phyloP scores from a whole-genome alignment of 1,140 invertebrate genomes.

The Drosophila kepulauana region DNA sequence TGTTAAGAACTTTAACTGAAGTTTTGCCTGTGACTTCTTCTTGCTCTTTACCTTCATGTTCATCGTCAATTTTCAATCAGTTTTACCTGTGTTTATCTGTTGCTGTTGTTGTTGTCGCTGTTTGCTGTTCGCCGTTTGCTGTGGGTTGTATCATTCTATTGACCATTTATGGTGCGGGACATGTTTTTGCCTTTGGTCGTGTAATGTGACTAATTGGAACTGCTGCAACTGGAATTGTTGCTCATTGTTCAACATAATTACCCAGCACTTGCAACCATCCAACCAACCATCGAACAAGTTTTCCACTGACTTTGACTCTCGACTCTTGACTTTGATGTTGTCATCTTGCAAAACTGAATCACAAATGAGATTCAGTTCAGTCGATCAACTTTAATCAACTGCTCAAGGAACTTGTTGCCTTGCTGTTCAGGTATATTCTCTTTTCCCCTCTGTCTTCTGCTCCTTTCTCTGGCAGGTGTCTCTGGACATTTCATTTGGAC shows the following conservation, averaged over 20 bases:
- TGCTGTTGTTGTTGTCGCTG: conserved; percentile 32
- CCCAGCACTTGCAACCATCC: conserved; percentile 43
- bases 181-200: conserved; percentile 55
- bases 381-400: conserved; percentile 40
- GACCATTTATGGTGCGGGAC: conserved; percentile 50
- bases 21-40: background rate
- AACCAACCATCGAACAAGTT: conserved; percentile 20
- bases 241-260: conserved; percentile 67
- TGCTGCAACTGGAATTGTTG: conserved; percentile 59
- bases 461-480: conserved; percentile 41
- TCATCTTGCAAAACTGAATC: conserved; percentile 43
- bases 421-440: conserved; percentile 23
- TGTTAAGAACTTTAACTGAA: background rate
- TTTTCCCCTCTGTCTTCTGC: background rate
- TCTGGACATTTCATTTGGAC: conserved; percentile 5
- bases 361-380: conserved; percentile 39
- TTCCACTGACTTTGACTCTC: conserved; percentile 5
- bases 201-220: conserved; percentile 66
- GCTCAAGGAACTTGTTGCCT: background rate
- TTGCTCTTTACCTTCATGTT: background rate
- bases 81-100: conserved; percentile 10
- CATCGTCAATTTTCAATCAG: background rate
- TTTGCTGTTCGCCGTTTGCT: conserved; percentile 7
- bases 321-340: conserved; percentile 39
- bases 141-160: conserved; percentile 48